Percentiles rank a stretch among this genome's conserved stretches.
Evolutionary conservation across 1,140 invertebrate genomes (phyloP).

Genomic region (Chlorops oryzae): DNA sequence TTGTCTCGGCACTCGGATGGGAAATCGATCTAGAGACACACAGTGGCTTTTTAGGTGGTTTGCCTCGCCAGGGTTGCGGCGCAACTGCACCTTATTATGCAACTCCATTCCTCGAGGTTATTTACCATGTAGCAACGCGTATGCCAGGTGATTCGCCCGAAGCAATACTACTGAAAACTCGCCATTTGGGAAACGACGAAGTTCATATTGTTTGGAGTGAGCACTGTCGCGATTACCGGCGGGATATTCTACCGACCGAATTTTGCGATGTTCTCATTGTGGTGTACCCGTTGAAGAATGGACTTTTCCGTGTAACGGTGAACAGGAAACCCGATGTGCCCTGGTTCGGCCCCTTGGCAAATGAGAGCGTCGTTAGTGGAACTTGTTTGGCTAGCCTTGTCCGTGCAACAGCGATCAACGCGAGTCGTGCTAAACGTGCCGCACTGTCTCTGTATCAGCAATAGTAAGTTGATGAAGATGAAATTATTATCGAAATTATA

Average conservation of each 20-base stretch:
- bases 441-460: slow-evolving; percentile 86
- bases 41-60: slow-evolving; percentile 91
- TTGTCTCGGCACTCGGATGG: slow-evolving; percentile 92
- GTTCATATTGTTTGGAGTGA: slow-evolving; percentile 99
- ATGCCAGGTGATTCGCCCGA: slow-evolving; percentile 87
- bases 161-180: slow-evolving; percentile 85
- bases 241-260: slow-evolving; percentile 96
- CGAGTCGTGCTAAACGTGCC: slow-evolving; percentile 83
- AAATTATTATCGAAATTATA: neutral
- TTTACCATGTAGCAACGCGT: slow-evolving; percentile 97
- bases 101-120: slow-evolving; percentile 82
- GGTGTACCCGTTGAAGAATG: slow-evolving; percentile 85
- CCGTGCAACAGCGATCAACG: slow-evolving; percentile 84
- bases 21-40: slow-evolving; percentile 93
- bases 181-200: slow-evolving; percentile 97
- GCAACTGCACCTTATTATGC: slow-evolving; percentile 92
- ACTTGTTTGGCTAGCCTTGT: slow-evolving; percentile 81
- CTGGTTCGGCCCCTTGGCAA: slow-evolving; percentile 93
- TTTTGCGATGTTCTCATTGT: slow-evolving; percentile 98
- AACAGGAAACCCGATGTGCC: slow-evolving; percentile 82
- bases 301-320: slow-evolving; percentile 75
- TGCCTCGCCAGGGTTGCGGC: slow-evolving; percentile 87
- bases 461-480: slow-evolving; percentile 60
- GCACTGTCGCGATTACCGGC: slow-evolving; percentile 87
- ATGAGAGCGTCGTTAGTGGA: slow-evolving; percentile 85